Evolutionary conservation across 2,888 invertebrate genomes (phyloP).

Genomic region (Polietes domitor): DNA sequence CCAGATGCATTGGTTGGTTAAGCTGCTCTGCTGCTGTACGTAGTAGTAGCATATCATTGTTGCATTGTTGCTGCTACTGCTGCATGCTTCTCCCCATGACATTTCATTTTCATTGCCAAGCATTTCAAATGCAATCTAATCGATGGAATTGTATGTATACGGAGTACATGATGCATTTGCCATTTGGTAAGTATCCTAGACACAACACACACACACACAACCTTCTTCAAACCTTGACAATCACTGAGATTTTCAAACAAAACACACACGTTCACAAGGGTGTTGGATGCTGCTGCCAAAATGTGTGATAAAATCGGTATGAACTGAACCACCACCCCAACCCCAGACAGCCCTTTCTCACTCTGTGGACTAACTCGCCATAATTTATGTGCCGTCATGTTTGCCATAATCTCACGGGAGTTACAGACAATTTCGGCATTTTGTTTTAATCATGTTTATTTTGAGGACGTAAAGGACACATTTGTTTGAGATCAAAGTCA

Average conservation of each 20-base stretch:
- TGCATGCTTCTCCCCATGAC: background rate
- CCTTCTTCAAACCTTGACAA: constrained; percentile 14
- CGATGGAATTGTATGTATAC: constrained; percentile 13
- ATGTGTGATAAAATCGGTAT: background rate
- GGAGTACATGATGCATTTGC: too few relatives aligned
- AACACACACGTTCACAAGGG: background rate
- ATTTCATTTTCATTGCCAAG: constrained; percentile 29
- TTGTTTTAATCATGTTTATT: constrained; percentile 51
- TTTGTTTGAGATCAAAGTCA: constrained; percentile 34
- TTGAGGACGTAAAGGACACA: background rate
- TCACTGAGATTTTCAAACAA: background rate
- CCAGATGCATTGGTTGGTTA: background rate
- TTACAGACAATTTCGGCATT: constrained; percentile 48
- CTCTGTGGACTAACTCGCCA: constrained; percentile 15
- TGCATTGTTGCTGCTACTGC: background rate
- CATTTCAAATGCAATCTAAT: constrained; percentile 54
- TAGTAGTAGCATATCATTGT: background rate
- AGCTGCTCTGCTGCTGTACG: background rate
- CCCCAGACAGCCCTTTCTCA: background rate
- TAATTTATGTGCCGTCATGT: constrained; percentile 62
- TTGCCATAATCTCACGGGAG: constrained; percentile 40
- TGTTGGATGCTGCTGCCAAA: background rate
- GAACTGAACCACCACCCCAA: background rate
- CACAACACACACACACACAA: background rate
- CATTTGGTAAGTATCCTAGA: background rate